phyloP scores from a whole-genome alignment of 2,113 vertebrate genomes.

The Piprites chloris region DNA sequence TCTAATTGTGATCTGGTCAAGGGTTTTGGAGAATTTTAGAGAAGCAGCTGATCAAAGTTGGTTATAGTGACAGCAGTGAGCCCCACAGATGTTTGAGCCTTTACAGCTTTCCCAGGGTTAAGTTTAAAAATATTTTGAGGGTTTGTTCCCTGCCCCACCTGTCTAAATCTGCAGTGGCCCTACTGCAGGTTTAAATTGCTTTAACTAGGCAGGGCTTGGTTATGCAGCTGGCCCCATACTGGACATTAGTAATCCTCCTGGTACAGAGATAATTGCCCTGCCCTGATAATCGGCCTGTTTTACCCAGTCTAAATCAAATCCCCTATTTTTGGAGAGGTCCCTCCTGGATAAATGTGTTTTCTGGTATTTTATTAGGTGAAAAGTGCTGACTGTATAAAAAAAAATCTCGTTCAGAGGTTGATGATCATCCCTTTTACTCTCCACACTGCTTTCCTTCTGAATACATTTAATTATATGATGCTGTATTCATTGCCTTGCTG shows the following conservation, averaged over 20 bases:
- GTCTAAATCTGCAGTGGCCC: background rate
- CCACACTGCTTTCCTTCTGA: conserved; percentile 23
- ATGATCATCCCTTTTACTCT: conserved; percentile 41
- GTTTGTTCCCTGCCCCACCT: background rate
- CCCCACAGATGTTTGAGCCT: background rate
- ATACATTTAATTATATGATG: conserved; percentile 59
- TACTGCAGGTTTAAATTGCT: background rate
- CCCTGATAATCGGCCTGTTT: background rate
- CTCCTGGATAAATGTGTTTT: background rate
- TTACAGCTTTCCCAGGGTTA: background rate
- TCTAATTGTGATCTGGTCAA: background rate
- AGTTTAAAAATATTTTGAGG: background rate
- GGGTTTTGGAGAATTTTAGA: background rate
- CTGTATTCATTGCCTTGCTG: conserved; percentile 53
- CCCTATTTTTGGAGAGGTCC: conserved; percentile 21
- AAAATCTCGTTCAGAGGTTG: conserved; percentile 23
- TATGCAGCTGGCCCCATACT: background rate
- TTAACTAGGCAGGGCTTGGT: background rate
- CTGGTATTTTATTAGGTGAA: conserved; percentile 44
- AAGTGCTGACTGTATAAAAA: conserved; percentile 58
- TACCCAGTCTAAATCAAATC: conserved; percentile 11
- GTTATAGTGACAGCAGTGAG: background rate
- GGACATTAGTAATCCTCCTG: background rate
- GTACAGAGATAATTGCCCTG: background rate
- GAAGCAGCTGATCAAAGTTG: background rate